Percentiles rank a stretch among this genome's conserved stretches.
Conservation (phyloP, 1,140 invertebrate genomes). For the Cecropterus lyciades region DNA sequence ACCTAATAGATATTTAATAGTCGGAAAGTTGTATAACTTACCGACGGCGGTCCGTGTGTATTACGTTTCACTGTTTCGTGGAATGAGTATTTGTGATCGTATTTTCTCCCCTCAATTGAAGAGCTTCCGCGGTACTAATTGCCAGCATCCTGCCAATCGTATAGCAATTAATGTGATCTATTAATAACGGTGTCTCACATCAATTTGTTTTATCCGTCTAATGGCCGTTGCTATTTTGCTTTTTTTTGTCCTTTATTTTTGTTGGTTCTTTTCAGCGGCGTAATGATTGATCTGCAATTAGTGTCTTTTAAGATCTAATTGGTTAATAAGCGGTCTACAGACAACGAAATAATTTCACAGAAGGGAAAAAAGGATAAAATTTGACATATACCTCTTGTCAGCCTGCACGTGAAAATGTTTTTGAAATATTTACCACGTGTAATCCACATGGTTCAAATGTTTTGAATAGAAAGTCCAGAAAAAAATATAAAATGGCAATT, state of each 20-base stretch:
- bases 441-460: no score
- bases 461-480: no score
- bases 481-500: no score
- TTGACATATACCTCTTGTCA: no score
- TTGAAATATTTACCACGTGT: no score
- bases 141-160: constrained; percentile 66
- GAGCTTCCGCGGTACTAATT: constrained; percentile 67
- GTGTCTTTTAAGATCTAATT: background rate
- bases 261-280: background rate
- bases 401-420: no score
- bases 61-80: constrained; percentile 56
- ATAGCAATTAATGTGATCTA: constrained; percentile 41
- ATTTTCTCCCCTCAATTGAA: constrained; percentile 65
- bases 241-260: no score
- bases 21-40: constrained; percentile 20
- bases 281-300: background rate
- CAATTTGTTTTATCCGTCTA: constrained; percentile 26
- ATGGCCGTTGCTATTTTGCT: background rate
- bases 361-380: no score
- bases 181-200: constrained; percentile 36
- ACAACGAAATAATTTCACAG: no score
- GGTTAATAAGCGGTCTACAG: no score
- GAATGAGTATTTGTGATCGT: constrained; percentile 49
- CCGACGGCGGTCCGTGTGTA: constrained; percentile 47
- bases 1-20: constrained; percentile 13